Evolutionary conservation across 2,113 vertebrate genomes (phyloP), one percentile per base, ranked within the genome.

Genomic region (Corvus hawaiiensis): DNA sequence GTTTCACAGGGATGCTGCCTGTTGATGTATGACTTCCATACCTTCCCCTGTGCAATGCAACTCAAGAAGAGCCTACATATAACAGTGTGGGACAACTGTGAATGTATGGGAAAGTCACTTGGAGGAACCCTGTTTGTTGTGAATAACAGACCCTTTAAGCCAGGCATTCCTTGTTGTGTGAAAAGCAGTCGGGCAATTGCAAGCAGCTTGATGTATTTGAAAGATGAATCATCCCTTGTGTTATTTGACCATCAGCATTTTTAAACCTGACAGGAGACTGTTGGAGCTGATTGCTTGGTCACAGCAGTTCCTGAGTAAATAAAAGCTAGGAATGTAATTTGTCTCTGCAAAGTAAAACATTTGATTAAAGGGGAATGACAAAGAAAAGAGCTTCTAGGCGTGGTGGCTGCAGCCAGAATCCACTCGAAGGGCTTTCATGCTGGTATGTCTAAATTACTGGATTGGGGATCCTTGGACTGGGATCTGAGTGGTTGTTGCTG

Each of bases 271-370:
- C 3, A 3, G 69, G 55, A 88, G 54, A 59, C 46, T n/a, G 41
- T 23, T 79, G 85, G 58, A 89, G 78, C 87, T 76, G 89, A 84
- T 91, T 89, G 89, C 73, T 87, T 41, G 77, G 80, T 89, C 69
- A 61, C 87, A 69, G 87, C 69, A 82, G 81, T 72, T 83, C 41
- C 30, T 0, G 1, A 80, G 89, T 96, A 96, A 94, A 91, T 89
- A 91, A 87, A 88, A 87, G 77, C 91, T 82, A 56, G 87, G 75
- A 89, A 91, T 79, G 82, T 63, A 62, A 91, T 94, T 91, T 87
- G 62, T 95, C 81, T 93, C 83, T 76, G 37, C 74, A 73, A 94
- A 96, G 54, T 79, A 87, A 91, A 94, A 75, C 71, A 63, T 91
- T 85, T 93, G 74, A 87, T 91, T 72, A 87, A 82, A 91, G 37